Evolutionary conservation across 1,140 invertebrate genomes (phyloP).

Genomic region (Drosophila sproati): DNA sequence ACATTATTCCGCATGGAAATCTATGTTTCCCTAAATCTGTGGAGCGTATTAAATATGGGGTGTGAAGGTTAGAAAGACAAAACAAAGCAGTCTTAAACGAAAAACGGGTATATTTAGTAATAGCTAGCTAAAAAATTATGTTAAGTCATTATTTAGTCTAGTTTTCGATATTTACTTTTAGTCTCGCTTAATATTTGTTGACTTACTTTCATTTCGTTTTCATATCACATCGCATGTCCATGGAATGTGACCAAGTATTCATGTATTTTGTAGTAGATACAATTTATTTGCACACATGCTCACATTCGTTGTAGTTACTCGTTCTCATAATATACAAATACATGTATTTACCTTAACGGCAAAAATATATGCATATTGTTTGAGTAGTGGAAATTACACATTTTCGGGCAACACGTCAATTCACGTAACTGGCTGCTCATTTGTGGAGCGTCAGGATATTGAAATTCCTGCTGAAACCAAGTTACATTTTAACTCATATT

Average conservation of each 20-base stretch:
- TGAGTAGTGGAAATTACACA: constrained; percentile 42
- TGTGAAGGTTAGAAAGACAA: background rate
- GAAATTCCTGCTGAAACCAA: constrained; percentile 36
- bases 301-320: constrained; percentile 64
- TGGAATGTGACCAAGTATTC: constrained; percentile 40
- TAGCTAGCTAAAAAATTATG: background rate
- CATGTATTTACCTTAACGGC: constrained; percentile 66
- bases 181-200: constrained; percentile 21
- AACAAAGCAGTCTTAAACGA: too few relatives aligned
- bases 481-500: constrained; percentile 51
- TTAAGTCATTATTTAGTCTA: background rate
- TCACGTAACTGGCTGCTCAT: constrained; percentile 42
- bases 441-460: constrained; percentile 49
- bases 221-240: constrained; percentile 31
- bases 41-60: background rate
- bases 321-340: constrained; percentile 33
- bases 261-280: constrained; percentile 57
- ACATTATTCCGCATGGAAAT: background rate
- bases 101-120: background rate
- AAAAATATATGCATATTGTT: constrained; percentile 69
- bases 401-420: constrained; percentile 49
- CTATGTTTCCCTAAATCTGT: background rate
- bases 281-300: constrained; percentile 81
- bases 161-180: background rate
- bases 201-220: constrained; percentile 30